Base-by-base conservation (phyloP, 2,113 vertebrate species). In the Corythaeola cristata region DNA sequence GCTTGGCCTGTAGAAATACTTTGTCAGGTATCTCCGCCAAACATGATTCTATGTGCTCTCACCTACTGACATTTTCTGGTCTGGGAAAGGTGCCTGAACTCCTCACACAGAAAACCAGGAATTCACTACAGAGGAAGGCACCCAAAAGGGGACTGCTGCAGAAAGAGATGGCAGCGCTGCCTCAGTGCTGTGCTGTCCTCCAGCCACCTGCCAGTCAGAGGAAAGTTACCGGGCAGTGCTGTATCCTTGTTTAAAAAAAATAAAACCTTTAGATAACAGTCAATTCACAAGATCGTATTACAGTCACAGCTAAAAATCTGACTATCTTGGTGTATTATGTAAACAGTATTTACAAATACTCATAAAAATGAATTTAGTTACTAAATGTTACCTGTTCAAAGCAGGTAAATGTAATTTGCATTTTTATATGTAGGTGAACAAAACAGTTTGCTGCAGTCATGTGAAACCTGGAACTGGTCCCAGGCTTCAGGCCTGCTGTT, bases 351-450 rank as follows among this genome's bases (percentile, higher is more conserved):
- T 83, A 90, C 56, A 56, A 78, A n/a, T 9, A 8, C 28, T 56
- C 22, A 39, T 52, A 68, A 92, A 90, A 75, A 72, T 6, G 23
- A 62, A 71, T 90, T 44, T 75, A 75, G 91, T 39, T 75, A 86
- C 79, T 78, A 41, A 62, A 14, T 64, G 91, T 92, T 89, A 17
- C 77, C 28, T 92, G 5, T 90, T 81, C 16, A 35, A 2, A 18
- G 66, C 66, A 88, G 66, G 74, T 72, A 95, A 93, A 95, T 82
- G 79, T 2, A 49, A 94, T 94, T 78, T 93, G 13, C 69, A 81
- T 89, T 85, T 97, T 94, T 76, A 85, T 64, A 16, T 26, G 73
- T 33, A 72, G 77, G 60, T 7, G 84, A 87, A 82, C 30, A 50
- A 23, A 37, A 50, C 60, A 66, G 28, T 0, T 95, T 78, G 71